Percentiles rank a stretch among this genome's conserved stretches.
Evolutionary conservation across 2,888 invertebrate species (phyloP).

Genomic region (Pristionchus entomophagus): DNA sequence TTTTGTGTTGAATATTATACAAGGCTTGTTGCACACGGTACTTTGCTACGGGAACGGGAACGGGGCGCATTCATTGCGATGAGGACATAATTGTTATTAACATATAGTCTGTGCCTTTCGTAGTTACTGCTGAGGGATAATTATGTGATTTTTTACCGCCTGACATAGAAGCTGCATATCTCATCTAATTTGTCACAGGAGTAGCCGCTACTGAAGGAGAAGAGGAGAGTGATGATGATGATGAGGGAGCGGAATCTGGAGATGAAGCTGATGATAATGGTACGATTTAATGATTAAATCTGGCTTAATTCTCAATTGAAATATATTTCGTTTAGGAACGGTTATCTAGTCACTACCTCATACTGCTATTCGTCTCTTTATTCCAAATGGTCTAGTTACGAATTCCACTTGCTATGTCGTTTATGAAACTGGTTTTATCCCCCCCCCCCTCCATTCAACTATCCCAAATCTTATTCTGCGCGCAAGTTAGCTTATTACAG

Average conservation of each 20-base stretch:
- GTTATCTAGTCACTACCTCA: neutral
- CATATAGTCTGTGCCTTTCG: too few species aligned
- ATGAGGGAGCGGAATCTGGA: slow-evolving; percentile 17
- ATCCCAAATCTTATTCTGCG: slow-evolving; percentile 42
- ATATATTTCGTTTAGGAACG: too few species aligned
- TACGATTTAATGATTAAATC: neutral
- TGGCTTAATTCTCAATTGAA: neutral
- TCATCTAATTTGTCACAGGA: slow-evolving; percentile 8
- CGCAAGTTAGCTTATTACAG: slow-evolving; percentile 26
- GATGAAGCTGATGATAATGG: neutral
- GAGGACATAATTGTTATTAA: too few species aligned
- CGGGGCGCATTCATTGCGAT: too few species aligned
- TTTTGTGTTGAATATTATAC: neutral
- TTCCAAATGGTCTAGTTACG: neutral
- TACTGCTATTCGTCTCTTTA: neutral
- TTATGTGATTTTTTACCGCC: too few species aligned
- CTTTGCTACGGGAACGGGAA: neutral
- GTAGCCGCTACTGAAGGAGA: slow-evolving; percentile 33
- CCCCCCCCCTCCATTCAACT: neutral
- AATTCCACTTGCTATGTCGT: slow-evolving; percentile 29
- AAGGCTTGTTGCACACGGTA: neutral
- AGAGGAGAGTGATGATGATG: slow-evolving; percentile 38
- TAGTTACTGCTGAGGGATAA: too few species aligned
- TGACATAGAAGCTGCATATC: too few species aligned
- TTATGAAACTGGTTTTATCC: slow-evolving; percentile 47